Base-by-base conservation (phyloP, 2,113 vertebrate species). In the Dasyurus viverrinus region DNA sequence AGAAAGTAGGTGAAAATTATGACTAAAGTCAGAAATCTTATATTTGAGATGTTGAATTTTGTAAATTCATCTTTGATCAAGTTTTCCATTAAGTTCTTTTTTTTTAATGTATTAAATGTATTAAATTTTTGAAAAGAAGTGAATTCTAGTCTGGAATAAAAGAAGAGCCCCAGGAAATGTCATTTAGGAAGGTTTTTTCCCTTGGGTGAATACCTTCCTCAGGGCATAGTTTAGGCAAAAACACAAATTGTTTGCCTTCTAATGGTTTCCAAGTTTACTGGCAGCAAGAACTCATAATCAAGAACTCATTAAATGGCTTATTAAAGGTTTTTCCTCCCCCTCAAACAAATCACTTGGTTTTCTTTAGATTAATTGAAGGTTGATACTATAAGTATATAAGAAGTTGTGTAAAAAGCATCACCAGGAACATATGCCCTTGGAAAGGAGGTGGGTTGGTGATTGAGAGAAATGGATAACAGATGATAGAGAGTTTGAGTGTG, bases 21-120 rank as follows among this genome's bases (percentile, higher is more conserved):
- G 92, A 93, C 53, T 52, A 90, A 94, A 95, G 90, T 54, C 91
- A 94, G 50, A 30, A 94, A 94, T 14, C 89, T 92, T 90, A 26
- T 25, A 93, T 93, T 46, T 91, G 48, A 46, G 90, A 60, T 96
- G 95, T 97, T 94, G 68, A 36, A 94, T 93, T 27, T 54, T 76
- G 50, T 42, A 93, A 96, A 95, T 92, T 89, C 92, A 93, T 94
- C 90, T 54, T 96, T 95, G 91, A 55, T 92, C 9, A 57, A 24
- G n/a, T 16, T 92, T 94, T 93, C 92, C 68, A 16, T 90, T 90
- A 52, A 60, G 2, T 68, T 60, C 2, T 2, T 60, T 36, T 54
- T 53, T 55, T 84, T 42, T 19, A 19, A n/a, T 1, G 47, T 47
- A 47, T n/a, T 16, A 76, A 19, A 19, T n/a, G 6, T n/a, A n/a